Evolutionary conservation across 2,888 invertebrate genomes (phyloP), one percentile per base, ranked within the genome.

Genomic region (Allolobophora icterica): DNA sequence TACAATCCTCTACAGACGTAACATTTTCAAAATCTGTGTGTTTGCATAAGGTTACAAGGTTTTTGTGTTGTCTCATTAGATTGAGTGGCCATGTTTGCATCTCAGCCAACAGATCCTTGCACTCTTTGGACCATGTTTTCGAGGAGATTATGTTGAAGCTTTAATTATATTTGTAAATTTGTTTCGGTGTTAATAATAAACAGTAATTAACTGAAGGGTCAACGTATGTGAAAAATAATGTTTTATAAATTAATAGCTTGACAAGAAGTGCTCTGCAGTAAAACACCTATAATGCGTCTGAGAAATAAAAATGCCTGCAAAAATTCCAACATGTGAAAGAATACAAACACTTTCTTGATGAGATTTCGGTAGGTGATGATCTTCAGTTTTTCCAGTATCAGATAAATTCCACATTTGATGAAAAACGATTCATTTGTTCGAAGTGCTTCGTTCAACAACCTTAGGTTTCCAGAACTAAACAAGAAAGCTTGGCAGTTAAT

Each of bases 311-410:
- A 89, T 17, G 6, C 87, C 24, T 40, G 42, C 89, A 89, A 40
- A 38, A 89, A 2, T 40, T 42, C 8, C n/a, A 71, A 71, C n/a
- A n/a, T n/a, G n/a, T 71, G n/a, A 89, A 30, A 42, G 40, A 3
- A 42, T 71, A 95, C 96, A 95, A 95, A 97, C 95, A 97, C 98
- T 96, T 97, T 98, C 94, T 98, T 98, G 95, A 99, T 99, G 91
- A 99, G 96, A 96, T 99, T 99, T 92, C 99, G 96, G 95, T 98
- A 99, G 0, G 99, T 98, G 92, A 98, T 97, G 91, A 98, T 97
- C 95, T 98, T 98, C 21, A 99, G 96, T 95, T 99, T 99, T 95
- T 99, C 99, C 34, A 99, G 97, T 94, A 99, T 98, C 91, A 99
- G 96, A 96, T 98, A 99, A 94, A 99, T 98, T n/a, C 99, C 99